Conservation (phyloP, 2,888 invertebrate species). For the Papilio gigon region DNA sequence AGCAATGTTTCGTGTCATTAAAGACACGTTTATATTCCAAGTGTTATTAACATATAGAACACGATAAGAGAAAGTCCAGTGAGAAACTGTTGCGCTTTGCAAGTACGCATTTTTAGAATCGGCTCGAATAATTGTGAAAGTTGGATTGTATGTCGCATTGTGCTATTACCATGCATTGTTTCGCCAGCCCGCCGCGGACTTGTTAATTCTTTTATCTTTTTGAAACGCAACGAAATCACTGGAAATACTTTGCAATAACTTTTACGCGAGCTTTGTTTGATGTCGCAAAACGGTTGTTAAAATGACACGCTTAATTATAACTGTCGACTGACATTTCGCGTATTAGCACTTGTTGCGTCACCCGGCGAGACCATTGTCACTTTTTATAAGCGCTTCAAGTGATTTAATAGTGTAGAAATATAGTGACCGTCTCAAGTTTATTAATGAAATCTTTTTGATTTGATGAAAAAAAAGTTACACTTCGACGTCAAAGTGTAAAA, state of each 20-base stretch:
- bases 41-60: background rate
- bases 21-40: background rate
- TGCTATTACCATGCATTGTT: conserved; percentile 44
- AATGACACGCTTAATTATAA: conserved; percentile 21
- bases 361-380: conserved; percentile 1
- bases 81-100: conserved; percentile 33
- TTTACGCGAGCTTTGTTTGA: conserved; percentile 27
- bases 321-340: conserved; percentile 15
- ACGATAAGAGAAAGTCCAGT: conserved; percentile 45
- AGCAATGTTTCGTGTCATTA: background rate
- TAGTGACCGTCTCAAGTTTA: background rate
- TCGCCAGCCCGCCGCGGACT: conserved; percentile 16
- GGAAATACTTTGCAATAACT: conserved; percentile 31
- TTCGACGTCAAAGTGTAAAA: too few species aligned
- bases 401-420: background rate
- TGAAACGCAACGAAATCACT: conserved; percentile 31
- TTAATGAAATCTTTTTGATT: too few species aligned
- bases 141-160: conserved; percentile 45
- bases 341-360: conserved; percentile 12
- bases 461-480: too few species aligned
- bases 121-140: conserved; percentile 49
- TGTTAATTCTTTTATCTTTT: conserved; percentile 12
- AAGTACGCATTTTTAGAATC: conserved; percentile 25
- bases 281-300: conserved; percentile 25
- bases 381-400: background rate